phyloP scores from a whole-genome alignment of 2,888 invertebrate species.

The Gastracanthus pulcherrimus region DNA sequence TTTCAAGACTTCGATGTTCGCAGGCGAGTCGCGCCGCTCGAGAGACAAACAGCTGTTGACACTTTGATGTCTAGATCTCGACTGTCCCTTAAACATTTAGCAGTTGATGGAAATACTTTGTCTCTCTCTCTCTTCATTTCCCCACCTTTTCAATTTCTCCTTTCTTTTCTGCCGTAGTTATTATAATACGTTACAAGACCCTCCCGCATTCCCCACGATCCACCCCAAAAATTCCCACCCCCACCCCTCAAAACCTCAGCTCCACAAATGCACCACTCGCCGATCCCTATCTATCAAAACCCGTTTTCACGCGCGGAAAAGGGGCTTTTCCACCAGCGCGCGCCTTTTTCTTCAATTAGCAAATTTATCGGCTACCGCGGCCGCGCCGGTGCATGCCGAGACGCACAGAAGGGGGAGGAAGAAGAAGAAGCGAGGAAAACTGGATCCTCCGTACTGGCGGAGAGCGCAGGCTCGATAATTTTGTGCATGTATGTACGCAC shows the following conservation, averaged over 20 bases:
- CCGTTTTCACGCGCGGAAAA: neutral
- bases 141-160: no score
- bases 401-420: neutral
- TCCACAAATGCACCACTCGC: neutral
- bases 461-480: constrained; percentile 36
- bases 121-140: no score
- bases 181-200: no score
- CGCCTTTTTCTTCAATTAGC: constrained; percentile 39
- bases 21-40: no score
- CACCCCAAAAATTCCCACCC: neutral
- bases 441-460: no score
- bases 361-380: constrained; percentile 41
- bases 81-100: no score
- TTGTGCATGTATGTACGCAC: no score
- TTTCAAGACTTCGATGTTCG: no score
- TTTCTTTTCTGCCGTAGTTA: no score
- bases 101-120: no score
- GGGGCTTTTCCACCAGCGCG: neutral
- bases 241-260: neutral
- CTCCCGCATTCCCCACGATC: neutral
- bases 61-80: no score
- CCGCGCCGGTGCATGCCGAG: neutral
- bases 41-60: no score
- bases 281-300: neutral
- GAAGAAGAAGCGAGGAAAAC: neutral